Conservation (phyloP, 2,888 invertebrate genomes). For the Amorpha juglandis region DNA sequence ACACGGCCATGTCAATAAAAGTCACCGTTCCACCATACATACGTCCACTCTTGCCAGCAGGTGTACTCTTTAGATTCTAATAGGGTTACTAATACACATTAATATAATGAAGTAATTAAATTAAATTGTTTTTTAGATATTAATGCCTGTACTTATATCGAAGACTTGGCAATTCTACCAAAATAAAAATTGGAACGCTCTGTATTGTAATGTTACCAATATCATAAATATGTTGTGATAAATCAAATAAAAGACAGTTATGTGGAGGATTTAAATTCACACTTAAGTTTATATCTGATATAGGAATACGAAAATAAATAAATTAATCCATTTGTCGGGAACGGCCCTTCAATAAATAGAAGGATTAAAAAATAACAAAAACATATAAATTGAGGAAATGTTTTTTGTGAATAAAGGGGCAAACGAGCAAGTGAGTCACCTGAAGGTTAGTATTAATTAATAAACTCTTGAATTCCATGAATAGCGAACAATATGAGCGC, state of each 20-base stretch:
- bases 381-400: too few species aligned
- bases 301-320: too few species aligned
- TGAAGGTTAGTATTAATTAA: too few species aligned
- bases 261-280: not conserved
- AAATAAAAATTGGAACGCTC: not conserved
- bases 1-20: conserved; percentile 76
- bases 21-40: conserved; percentile 73
- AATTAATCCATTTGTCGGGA: too few species aligned
- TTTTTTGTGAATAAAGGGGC: too few species aligned
- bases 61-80: conserved; percentile 58
- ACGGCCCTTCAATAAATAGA: too few species aligned
- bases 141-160: not conserved
- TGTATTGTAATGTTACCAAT: not conserved
- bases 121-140: not conserved
- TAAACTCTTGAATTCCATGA: too few species aligned
- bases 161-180: not conserved
- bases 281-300: not conserved
- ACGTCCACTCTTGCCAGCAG: conserved; percentile 68
- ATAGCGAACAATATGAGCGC: not conserved
- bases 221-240: not conserved
- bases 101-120: conserved; percentile 18
- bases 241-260: not conserved
- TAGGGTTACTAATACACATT: conserved; percentile 46
- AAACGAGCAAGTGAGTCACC: too few species aligned
- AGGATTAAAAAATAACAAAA: too few species aligned